phyloP scores from a whole-genome alignment of 2,113 vertebrate species.

The Semicossyphus pulcher region DNA sequence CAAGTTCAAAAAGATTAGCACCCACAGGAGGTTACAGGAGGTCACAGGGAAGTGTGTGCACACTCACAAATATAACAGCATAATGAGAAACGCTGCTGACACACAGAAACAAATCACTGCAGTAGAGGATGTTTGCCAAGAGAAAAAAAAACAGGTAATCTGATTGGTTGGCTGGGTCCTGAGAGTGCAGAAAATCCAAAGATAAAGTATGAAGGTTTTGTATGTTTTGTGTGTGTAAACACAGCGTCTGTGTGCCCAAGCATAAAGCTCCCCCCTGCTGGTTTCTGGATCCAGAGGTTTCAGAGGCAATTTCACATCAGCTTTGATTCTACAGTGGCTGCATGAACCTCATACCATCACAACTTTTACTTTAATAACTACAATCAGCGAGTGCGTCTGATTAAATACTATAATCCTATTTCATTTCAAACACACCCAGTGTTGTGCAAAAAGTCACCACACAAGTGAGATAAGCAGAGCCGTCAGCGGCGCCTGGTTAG shows the following conservation, averaged over 20 bases:
- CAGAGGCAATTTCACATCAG: slow-evolving; percentile 28
- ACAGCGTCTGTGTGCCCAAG: slow-evolving; percentile 11
- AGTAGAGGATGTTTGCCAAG: slow-evolving; percentile 22
- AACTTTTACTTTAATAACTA: slow-evolving; percentile 22
- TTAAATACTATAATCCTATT: slow-evolving; percentile 41
- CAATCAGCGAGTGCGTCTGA: not conserved
- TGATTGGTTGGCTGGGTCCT: not conserved
- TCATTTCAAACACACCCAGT: not conserved
- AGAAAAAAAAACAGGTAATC: slow-evolving; percentile 3
- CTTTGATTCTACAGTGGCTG: not conserved
- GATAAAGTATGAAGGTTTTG: not conserved
- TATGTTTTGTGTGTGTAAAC: slow-evolving; percentile 21
- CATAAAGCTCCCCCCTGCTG: slow-evolving; percentile 13
- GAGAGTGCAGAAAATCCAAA: slow-evolving; percentile 21
- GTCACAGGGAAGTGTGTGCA: slow-evolving; percentile 6
- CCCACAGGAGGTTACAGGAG: slow-evolving; percentile 7
- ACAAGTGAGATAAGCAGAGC: slow-evolving; percentile 29
- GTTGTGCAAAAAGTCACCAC: slow-evolving; percentile 18
- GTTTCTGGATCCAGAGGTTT: slow-evolving; percentile 20
- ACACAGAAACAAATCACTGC: slow-evolving; percentile 3
- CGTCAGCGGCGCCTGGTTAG: slow-evolving; percentile 27
- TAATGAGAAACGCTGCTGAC: slow-evolving; percentile 35
- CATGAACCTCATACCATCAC: slow-evolving; percentile 1
- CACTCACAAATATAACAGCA: slow-evolving; percentile 7
- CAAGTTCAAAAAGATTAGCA: not conserved